Evolutionary conservation across 2,113 vertebrate species (phyloP).

Genomic region (Turnix velox): DNA sequence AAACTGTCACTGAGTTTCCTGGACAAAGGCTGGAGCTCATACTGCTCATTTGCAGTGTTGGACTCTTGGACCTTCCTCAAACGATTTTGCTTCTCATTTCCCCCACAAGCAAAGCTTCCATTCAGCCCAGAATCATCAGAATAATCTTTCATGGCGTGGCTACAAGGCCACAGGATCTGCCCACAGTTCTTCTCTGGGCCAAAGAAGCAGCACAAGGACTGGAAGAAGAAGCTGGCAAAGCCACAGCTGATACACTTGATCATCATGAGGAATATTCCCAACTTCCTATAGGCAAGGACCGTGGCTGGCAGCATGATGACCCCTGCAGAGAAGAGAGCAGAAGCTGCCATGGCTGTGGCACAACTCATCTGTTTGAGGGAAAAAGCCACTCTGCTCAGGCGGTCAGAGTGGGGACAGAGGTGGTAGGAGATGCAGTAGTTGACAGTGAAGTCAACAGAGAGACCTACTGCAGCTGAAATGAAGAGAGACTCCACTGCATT

Average conservation of each 20-base stretch:
- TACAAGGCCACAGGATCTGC: constrained; percentile 84
- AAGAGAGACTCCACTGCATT: constrained; percentile 91
- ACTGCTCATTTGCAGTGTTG: constrained; percentile 83
- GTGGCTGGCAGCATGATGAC: constrained; percentile 92
- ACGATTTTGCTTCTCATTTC: constrained; percentile 71
- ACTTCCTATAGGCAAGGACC: constrained; percentile 85
- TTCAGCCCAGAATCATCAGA: constrained; percentile 65
- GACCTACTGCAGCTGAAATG: constrained; percentile 89
- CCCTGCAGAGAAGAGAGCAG: constrained; percentile 86
- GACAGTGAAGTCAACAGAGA: constrained; percentile 89
- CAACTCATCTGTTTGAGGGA: constrained; percentile 92
- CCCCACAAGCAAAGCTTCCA: constrained; percentile 76
- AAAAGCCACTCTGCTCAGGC: constrained; percentile 91
- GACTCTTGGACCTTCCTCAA: constrained; percentile 73
- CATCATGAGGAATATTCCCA: constrained; percentile 93
- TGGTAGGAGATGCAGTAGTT: constrained; percentile 96
- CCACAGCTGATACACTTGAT: constrained; percentile 96
- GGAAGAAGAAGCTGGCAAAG: constrained; percentile 97
- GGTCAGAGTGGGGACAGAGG: constrained; percentile 88
- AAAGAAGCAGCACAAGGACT: constrained; percentile 95
- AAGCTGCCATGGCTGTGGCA: constrained; percentile 88
- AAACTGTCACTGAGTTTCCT: constrained; percentile 93
- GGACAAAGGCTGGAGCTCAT: constrained; percentile 91
- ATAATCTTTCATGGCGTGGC: constrained; percentile 73
- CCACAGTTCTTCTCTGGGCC: constrained; percentile 92